Base-by-base conservation (phyloP, 92 coral and sea anemone genomes). In the Heteractis magnifica region DNA sequence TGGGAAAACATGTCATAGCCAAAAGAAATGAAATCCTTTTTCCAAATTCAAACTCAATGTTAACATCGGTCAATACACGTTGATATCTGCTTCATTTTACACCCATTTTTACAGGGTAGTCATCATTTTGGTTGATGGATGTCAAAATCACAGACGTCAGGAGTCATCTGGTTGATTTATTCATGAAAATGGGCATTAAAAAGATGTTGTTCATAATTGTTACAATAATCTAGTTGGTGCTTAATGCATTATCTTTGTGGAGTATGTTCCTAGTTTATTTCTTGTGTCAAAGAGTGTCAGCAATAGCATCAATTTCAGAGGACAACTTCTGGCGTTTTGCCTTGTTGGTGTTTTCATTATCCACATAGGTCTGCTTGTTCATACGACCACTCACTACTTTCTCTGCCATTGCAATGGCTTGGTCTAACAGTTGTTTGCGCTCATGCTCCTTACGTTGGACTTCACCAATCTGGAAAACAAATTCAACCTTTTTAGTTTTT, bases 391-490 rank as follows among this genome's bases (percentile, higher is more conserved):
- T 93, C 75, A 96, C 99, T 82, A 96, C 98, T 78, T 90, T 96
- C 90, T 94, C 97, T 12, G 99, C 99, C 90, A 96, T 79, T 4
- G 81, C 82, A 51, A 96, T 96, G 41, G 99, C 99, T 60, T 90
- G 92, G 55, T 96, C 99, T 83, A 94, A 86, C 73, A 94, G 84
- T 48, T 87, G 93, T 87, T 96, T 96, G 81, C 91, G 91, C 76
- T 96, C 99, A 23, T 83, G 89, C 72, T 96, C 99, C 83, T 96
- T 96, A 49, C 98, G 98, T 88, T 92, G 98, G 87, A 96, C 92
- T 78, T 96, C 99, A 34, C 82, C 81, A 12, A 96, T 80, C 99
- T 96, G 82, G 5, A 78, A 88, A 26, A 53, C 58, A 70, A 84
- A 49, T 6, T 26, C 44, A 68, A 9, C 8, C 58, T 16, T 6